Evolutionary conservation across 2,113 vertebrate species (phyloP), one percentile per base, ranked within the genome.

Genomic region (Corapipo altera): DNA sequence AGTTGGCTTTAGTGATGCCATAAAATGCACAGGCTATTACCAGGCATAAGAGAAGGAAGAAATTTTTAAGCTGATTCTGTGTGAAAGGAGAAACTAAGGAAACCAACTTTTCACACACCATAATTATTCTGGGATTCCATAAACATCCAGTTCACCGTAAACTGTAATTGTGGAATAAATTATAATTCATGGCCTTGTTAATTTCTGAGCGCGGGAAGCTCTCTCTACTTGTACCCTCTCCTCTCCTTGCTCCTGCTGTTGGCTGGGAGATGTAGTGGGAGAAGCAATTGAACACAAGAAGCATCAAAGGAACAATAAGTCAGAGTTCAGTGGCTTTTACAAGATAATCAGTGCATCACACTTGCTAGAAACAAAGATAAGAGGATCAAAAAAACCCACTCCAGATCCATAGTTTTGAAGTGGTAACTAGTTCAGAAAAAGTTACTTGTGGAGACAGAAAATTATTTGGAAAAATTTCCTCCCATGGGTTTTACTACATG

Each of bases 251-350:
- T 89, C 59, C 43, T 74, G 46, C 37, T 72, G 24, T 79, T 91
- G 81, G 43, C 48, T 79, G 27, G 43, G 24, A 72, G 33, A 65
- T 57, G 46, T 7, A 64, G 23, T 18, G 23, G 30, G 28, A 85
- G 69, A 95, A 88, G 32, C 66, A 93, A 44, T 4, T 5, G 15
- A 91, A 70, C 30, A 59, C 2, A n/a, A 57, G 48, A 75, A 80
- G 59, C 26, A 84, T 57, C 52, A 83, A 95, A 96, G 55, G 59
- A 93, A 39, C 49, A 87, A n/a, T 41, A 94, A 83, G 75, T 88
- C 59, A 86, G 83, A 94, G 78, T 77, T 95, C 78, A 91, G 51
- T 48, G 48, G 78, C 51, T 90, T 51, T 55, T 90, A 64, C 35
- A 84, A 90, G 78, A 67, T 66, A 89, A 91, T 71, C 43, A 3